These are phyloP conservation scores for Calycopis cecrops DNA, from an alignment of 1,140 invertebrate species.

Conservation along the genomic window DNA sequence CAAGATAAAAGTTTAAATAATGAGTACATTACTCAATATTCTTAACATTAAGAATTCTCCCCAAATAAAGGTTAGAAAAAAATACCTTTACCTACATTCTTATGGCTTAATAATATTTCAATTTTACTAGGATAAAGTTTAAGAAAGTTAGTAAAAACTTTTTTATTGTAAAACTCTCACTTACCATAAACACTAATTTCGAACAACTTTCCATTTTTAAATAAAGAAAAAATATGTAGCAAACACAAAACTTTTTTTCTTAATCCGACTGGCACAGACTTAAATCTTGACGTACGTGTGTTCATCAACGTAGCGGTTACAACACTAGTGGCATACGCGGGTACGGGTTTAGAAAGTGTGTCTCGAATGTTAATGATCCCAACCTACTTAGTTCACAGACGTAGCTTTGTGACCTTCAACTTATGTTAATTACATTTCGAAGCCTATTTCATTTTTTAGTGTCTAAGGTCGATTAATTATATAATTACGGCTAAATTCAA, in stretches of 20 bases:
- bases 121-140: no score
- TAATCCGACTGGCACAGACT: slow-evolving; percentile 13
- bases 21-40: no score
- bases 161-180: slow-evolving; percentile 1
- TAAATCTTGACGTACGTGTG: slow-evolving; percentile 28
- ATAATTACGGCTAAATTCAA: no score
- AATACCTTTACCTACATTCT: no score
- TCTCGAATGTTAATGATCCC: slow-evolving; percentile 38
- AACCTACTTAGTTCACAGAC: slow-evolving; percentile 23
- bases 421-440: not conserved
- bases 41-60: no score
- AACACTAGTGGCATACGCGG: slow-evolving; percentile 30
- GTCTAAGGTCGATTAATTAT: no score
- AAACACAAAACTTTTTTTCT: slow-evolving; percentile 20
- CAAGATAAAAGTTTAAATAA: no score
- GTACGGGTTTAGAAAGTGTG: slow-evolving; percentile 30
- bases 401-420: slow-evolving; percentile 27
- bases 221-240: slow-evolving; percentile 17
- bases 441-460: not conserved
- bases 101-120: no score
- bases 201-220: slow-evolving; percentile 35
- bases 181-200: slow-evolving; percentile 32
- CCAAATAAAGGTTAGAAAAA: no score
- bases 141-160: no score
- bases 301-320: slow-evolving; percentile 32